Base-by-base conservation (phyloP, 2,888 invertebrate species). In the Eristalis pertinax region DNA sequence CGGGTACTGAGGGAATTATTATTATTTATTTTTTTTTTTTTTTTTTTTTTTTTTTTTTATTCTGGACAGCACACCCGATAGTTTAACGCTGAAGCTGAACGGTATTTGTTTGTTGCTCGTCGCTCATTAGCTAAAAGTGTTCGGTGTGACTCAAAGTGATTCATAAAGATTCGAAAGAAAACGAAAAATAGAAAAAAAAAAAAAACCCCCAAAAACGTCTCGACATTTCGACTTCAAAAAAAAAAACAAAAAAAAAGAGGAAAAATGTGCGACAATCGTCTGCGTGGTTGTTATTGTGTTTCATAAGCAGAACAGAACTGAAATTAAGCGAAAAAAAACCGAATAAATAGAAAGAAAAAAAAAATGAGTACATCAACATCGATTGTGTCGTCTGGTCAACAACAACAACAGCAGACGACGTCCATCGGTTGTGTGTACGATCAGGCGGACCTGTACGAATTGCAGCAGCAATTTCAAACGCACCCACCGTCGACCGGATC, bases 401-500 rank as follows among this genome's bases (percentile, higher is more conserved):
- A 69, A 64, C 22, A 69, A 64, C 22, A 32, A n/a, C n/a, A n/a
- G n/a, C n/a, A n/a, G n/a, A n/a, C n/a, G 8, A 35, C 13, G 15
- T 60, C 26, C 11, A 24, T 24, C 50, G 2, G 50, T 19, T 50
- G 19, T 43, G 43, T 7, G 19, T 43, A n/a, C 13, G 43, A 43
- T 26, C 50, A 38, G n/a, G n/a, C 22, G 32, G 32, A 41, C 13
- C 56, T 62, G 24, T 69, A 67, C 22, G 32, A 26, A 26, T 22
- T 73, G 8, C 35, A 22, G 35, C 62, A 79, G 67, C 78, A 75
- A 38, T 64, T 73, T n/a, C 75, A 79, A 64, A 19, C 38, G 43
- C 15, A 43, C 11, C 13, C 5, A 58, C 13, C 19, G 32, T 11
- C 65, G 22, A 67, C 24, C 41, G 15, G 60, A 89, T 41, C 63